Conservation (phyloP, 2,888 invertebrate genomes). For the Xestia c-nigrum region DNA sequence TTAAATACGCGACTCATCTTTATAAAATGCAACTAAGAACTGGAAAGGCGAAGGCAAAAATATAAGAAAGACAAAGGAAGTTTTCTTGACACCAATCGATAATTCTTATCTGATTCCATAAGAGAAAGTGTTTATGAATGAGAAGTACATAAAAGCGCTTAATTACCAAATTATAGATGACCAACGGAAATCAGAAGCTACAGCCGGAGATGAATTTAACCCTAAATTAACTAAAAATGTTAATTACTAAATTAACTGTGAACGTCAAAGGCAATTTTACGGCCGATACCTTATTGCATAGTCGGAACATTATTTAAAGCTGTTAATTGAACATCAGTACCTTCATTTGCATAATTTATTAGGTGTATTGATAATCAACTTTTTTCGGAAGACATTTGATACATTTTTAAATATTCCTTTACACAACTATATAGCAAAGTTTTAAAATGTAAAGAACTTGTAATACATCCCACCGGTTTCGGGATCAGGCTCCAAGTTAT, state of each 20-base stretch:
- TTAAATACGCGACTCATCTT: background rate
- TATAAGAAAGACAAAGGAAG: background rate
- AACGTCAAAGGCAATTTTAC: constrained; percentile 47
- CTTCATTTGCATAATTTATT: constrained; percentile 56
- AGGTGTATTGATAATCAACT: background rate
- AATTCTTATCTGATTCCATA: background rate
- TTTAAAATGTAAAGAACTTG: too few relatives aligned
- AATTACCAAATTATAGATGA: constrained; percentile 37
- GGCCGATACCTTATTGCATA: constrained; percentile 35
- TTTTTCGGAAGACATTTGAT: constrained; percentile 33
- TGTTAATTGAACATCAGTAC: constrained; percentile 49
- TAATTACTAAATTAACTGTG: constrained; percentile 51
- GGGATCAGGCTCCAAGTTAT: background rate
- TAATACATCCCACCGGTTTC: too few relatives aligned
- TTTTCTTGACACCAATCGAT: background rate
- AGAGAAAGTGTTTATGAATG: constrained; percentile 22
- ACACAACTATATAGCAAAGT: background rate
- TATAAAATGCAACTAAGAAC: background rate
- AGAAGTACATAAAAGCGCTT: constrained; percentile 16
- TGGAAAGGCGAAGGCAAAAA: background rate
- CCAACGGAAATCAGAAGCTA: constrained; percentile 38
- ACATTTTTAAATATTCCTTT: background rate
- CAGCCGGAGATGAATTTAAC: constrained; percentile 45
- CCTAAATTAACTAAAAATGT: constrained; percentile 49
- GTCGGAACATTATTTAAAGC: constrained; percentile 40